These are phyloP conservation scores for Alloplasta piceator DNA, from an alignment of 2,888 invertebrate species.

Conservation along the genomic window DNA sequence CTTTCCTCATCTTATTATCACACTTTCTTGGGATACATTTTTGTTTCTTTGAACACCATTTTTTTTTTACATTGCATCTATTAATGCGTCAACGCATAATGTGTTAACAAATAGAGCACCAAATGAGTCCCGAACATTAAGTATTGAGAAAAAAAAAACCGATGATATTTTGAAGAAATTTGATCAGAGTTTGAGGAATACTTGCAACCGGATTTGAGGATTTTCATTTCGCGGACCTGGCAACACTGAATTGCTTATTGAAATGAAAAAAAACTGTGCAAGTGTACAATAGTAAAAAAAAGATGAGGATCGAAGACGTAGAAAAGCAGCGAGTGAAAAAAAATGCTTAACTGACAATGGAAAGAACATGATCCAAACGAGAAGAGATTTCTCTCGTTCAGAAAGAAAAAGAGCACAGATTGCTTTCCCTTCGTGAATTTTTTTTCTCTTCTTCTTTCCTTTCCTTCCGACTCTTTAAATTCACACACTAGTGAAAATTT, in stretches of 20 bases:
- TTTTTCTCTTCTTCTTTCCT: constrained; percentile 11
- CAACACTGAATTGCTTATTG: neutral
- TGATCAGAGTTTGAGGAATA: too few relatives aligned
- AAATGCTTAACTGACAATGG: neutral
- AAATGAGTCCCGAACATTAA: too few relatives aligned
- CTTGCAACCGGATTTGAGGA: too few relatives aligned
- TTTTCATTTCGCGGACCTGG: too few relatives aligned
- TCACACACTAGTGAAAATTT: constrained; percentile 58
- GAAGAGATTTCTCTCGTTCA: neutral
- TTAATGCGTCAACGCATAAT: too few relatives aligned
- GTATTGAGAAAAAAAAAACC: too few relatives aligned
- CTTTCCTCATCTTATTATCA: too few relatives aligned
- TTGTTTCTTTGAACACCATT: too few relatives aligned
- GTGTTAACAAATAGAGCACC: too few relatives aligned
- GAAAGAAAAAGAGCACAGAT: constrained; percentile 10
- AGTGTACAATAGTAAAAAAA: neutral
- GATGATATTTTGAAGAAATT: too few relatives aligned
- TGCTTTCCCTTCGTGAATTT: neutral
- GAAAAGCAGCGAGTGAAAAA: constrained; percentile 2
- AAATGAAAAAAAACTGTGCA: constrained; percentile 9
- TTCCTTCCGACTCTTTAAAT: constrained; percentile 32
- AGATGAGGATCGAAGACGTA: neutral
- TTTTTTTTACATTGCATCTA: too few relatives aligned
- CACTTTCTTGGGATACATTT: too few relatives aligned
- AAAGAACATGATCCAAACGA: constrained; percentile 9